These are phyloP conservation scores for Corythornis cristatus DNA, from an alignment of 2,113 vertebrate genomes.

Conservation along the genomic window DNA sequence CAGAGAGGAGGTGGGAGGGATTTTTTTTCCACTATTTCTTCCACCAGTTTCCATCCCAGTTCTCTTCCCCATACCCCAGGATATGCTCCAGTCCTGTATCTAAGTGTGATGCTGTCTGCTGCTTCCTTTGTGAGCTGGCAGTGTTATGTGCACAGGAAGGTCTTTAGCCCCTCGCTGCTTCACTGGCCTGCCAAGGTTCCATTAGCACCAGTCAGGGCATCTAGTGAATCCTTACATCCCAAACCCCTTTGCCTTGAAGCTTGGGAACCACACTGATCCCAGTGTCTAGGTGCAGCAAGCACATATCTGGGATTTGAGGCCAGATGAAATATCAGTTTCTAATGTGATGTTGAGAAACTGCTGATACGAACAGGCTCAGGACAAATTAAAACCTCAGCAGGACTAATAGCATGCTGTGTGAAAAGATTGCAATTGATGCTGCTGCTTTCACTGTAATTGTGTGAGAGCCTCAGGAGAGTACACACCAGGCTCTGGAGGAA, in stretches of 20 bases:
- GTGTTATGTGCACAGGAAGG: neutral
- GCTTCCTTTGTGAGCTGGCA: neutral
- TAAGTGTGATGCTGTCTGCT: neutral
- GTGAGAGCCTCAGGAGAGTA: conserved; percentile 26
- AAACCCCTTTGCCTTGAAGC: neutral
- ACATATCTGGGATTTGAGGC: neutral
- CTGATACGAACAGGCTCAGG: conserved; percentile 12
- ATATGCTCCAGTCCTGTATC: neutral
- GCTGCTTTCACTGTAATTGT: conserved; percentile 63
- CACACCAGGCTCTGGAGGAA: conserved; percentile 17
- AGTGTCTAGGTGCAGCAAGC: neutral
- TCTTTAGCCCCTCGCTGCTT: neutral
- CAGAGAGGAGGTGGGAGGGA: neutral
- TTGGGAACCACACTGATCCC: neutral
- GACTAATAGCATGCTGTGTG: conserved; percentile 44
- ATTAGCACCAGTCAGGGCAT: neutral
- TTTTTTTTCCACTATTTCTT: neutral
- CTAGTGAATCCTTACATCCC: neutral
- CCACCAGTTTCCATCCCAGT: neutral
- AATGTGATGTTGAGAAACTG: conserved; percentile 41
- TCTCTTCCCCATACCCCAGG: neutral
- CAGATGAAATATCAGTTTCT: neutral
- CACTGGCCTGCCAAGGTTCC: neutral
- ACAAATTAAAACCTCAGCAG: conserved; percentile 62
- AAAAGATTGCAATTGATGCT: conserved; percentile 60